Evolutionary conservation across 2,797 vertebrate species (phyloP).

Genomic region (Bufotes viridis): DNA sequence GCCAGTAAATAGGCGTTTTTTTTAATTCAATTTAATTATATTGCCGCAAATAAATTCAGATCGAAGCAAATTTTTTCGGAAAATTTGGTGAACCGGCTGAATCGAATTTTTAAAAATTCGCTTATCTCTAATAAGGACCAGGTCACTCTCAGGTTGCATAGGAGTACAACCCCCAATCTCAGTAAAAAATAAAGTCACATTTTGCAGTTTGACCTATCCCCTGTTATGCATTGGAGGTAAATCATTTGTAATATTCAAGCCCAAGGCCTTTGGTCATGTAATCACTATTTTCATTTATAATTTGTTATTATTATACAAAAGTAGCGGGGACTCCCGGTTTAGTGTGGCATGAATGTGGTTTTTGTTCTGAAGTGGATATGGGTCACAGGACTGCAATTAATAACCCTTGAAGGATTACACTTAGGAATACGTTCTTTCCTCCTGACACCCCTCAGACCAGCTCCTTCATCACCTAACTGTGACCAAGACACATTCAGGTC

Average conservation of each 20-base stretch:
- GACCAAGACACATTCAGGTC: constrained; percentile 70
- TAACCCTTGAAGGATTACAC: constrained; percentile 64
- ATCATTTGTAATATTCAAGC: constrained; percentile 37
- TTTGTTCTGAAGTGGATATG: constrained; percentile 56
- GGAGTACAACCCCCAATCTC: background rate
- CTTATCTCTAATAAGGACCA: too few species aligned
- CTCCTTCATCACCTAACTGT: constrained; percentile 66
- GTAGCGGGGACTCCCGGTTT: constrained; percentile 18
- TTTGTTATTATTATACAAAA: constrained; percentile 56
- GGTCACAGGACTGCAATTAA: constrained; percentile 60
- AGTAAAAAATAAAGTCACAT: background rate
- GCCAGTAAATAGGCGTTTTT: too few species aligned
- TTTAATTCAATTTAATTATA: too few species aligned
- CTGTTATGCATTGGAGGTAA: constrained; percentile 9
- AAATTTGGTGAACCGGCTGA: too few species aligned
- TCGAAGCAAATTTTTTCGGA: too few species aligned
- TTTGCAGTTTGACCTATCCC: constrained; percentile 11
- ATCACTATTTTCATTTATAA: constrained; percentile 43
- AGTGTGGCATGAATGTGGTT: constrained; percentile 50
- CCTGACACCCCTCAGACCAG: constrained; percentile 64
- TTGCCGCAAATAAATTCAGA: too few species aligned
- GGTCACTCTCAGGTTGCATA: background rate
- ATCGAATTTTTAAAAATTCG: too few species aligned
- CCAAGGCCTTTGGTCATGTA: constrained; percentile 9
- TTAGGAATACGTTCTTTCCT: constrained; percentile 65